Evolutionary conservation across 2,113 vertebrate genomes (phyloP).

Genomic region (Hyperopisus bebe): DNA sequence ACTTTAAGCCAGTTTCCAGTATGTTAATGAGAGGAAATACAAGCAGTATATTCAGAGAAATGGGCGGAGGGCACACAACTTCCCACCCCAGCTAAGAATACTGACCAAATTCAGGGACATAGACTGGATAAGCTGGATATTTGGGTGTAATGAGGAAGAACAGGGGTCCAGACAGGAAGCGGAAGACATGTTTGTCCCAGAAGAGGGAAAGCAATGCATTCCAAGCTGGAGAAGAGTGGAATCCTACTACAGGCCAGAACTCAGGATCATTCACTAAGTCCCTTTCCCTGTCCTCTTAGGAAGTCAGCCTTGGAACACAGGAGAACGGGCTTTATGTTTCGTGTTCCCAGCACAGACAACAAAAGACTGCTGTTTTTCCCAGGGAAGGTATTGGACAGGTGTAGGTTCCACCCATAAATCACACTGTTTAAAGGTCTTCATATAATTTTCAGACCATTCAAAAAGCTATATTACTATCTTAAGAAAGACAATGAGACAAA

Average conservation of each 20-base stretch:
- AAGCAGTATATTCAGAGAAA: background rate
- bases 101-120: background rate
- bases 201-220: background rate
- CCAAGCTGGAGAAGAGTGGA: background rate
- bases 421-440: background rate
- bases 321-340: background rate
- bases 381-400: conserved; percentile 5
- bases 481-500: conserved; percentile 6
- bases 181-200: background rate
- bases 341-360: background rate
- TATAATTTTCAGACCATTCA: conserved; percentile 13
- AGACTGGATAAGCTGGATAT: background rate
- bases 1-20: background rate
- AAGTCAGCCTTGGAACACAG: background rate
- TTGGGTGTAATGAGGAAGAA: background rate
- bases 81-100: background rate
- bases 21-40: background rate
- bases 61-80: background rate
- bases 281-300: background rate
- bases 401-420: conserved; percentile 1
- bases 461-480: conserved; percentile 5
- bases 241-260: conserved; percentile 8
- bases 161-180: background rate
- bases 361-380: background rate
- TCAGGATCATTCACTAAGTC: background rate